Evolutionary conservation across 2,797 vertebrate species (phyloP).

Genomic region (Sebastes kiyomatsui): DNA sequence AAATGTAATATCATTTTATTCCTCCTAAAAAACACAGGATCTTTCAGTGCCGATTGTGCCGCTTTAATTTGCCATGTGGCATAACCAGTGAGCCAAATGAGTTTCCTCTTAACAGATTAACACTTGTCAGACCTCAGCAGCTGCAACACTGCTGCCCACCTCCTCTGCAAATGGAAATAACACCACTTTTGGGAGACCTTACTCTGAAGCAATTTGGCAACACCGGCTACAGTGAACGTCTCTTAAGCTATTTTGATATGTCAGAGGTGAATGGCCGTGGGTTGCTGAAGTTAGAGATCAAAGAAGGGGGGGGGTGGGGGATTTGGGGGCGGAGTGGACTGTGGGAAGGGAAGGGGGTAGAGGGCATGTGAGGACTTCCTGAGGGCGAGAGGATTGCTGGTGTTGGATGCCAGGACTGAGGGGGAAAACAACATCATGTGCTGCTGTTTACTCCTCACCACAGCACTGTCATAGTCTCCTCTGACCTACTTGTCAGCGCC

Average conservation of each 20-base stretch:
- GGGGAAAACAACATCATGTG: constrained; percentile 85
- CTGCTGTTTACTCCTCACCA: constrained; percentile 85
- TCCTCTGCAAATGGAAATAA: constrained; percentile 59
- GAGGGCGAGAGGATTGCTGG: constrained; percentile 71
- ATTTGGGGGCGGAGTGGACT: constrained; percentile 23
- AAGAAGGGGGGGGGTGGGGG: constrained; percentile 23
- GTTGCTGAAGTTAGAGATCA: constrained; percentile 70
- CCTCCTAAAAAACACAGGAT: constrained; percentile 7
- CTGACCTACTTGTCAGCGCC: constrained; percentile 87
- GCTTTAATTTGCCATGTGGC: constrained; percentile 68
- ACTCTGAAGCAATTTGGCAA: constrained; percentile 50
- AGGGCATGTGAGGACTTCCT: constrained; percentile 69
- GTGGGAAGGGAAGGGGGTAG: constrained; percentile 46
- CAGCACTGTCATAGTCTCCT: constrained; percentile 81
- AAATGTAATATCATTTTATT: constrained; percentile 10
- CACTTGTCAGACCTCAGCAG: constrained; percentile 74
- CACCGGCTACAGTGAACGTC: constrained; percentile 59
- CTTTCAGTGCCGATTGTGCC: not conserved
- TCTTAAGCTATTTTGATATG: constrained; percentile 74
- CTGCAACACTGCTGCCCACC: constrained; percentile 62
- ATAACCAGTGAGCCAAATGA: constrained; percentile 68
- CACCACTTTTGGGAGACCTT: constrained; percentile 55
- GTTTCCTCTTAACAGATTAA: constrained; percentile 74
- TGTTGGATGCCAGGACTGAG: constrained; percentile 79
- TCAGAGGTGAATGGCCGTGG: constrained; percentile 79